Percentiles rank a stretch among this genome's conserved stretches.
Evolutionary conservation across 2,888 invertebrate genomes (phyloP).

Genomic region (Clitarchus hookeri): DNA sequence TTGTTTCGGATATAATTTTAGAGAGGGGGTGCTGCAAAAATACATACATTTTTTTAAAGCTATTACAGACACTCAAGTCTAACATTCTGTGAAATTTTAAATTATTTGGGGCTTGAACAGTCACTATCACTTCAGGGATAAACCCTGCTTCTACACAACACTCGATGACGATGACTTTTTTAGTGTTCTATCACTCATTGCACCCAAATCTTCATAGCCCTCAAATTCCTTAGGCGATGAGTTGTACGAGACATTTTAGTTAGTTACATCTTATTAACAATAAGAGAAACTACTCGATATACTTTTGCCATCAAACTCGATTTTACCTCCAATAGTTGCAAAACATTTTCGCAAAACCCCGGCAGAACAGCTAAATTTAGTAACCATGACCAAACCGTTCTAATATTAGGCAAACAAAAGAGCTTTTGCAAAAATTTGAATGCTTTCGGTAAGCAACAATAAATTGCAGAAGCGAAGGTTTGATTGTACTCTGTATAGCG

Average conservation of each 20-base stretch:
- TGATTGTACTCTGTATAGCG: neutral
- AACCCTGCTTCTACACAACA: too few relatives aligned
- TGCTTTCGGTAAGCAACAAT: neutral
- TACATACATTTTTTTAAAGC: neutral
- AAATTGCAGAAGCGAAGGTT: neutral
- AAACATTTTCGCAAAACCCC: neutral
- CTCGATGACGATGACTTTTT: neutral
- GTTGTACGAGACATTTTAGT: neutral
- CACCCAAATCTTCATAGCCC: neutral
- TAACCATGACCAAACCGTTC: neutral
- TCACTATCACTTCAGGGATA: too few relatives aligned
- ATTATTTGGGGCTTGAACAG: too few relatives aligned
- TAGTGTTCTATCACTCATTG: neutral
- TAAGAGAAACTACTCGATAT: neutral
- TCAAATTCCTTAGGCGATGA: neutral
- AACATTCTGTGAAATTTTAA: too few relatives aligned
- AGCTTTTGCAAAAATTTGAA: neutral
- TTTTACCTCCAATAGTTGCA: neutral
- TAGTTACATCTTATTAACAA: neutral
- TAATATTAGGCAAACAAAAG: neutral
- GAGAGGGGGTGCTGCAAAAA: conserved; percentile 19
- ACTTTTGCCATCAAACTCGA: neutral
- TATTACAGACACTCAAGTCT: too few relatives aligned
- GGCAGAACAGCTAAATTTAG: neutral
- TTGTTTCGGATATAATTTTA: conserved; percentile 30